A percentile compares a stretch with the other conserved stretches of the same genome.
phyloP scores from a whole-genome alignment of 2,113 vertebrate genomes.

The Cyphomyrus discorhynchus region DNA sequence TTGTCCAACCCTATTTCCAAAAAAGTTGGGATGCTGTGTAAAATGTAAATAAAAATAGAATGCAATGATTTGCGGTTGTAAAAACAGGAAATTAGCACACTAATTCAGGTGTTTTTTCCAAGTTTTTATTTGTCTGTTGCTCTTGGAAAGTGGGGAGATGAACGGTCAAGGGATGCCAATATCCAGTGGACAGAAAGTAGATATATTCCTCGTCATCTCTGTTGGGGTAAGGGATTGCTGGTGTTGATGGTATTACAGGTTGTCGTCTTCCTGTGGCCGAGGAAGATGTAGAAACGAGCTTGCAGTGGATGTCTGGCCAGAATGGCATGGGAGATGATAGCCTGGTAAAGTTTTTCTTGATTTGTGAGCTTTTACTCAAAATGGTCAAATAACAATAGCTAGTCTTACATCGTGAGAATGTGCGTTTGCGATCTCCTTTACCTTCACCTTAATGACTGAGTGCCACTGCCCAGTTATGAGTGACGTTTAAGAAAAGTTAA shows the following conservation, averaged over 20 bases:
- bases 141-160: neutral
- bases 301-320: neutral
- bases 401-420: neutral
- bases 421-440: neutral
- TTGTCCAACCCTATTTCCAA: neutral
- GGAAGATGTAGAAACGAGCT: neutral
- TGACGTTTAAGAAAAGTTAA: neutral
- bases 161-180: neutral
- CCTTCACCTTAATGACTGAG: neutral
- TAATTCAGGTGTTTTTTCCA: neutral
- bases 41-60: neutral
- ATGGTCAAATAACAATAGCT: neutral
- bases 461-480: neutral
- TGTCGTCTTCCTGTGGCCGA: conserved; percentile 2
- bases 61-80: neutral
- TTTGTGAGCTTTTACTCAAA: neutral
- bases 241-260: neutral
- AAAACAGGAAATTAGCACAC: neutral
- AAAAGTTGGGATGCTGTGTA: neutral
- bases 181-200: neutral
- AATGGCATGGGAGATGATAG: conserved; percentile 15
- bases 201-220: neutral
- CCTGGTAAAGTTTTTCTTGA: conserved; percentile 38
- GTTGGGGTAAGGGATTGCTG: neutral
- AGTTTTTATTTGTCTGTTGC: neutral